Base-by-base conservation (phyloP, 2,113 vertebrate genomes). In the Corythornis vintsioides region DNA sequence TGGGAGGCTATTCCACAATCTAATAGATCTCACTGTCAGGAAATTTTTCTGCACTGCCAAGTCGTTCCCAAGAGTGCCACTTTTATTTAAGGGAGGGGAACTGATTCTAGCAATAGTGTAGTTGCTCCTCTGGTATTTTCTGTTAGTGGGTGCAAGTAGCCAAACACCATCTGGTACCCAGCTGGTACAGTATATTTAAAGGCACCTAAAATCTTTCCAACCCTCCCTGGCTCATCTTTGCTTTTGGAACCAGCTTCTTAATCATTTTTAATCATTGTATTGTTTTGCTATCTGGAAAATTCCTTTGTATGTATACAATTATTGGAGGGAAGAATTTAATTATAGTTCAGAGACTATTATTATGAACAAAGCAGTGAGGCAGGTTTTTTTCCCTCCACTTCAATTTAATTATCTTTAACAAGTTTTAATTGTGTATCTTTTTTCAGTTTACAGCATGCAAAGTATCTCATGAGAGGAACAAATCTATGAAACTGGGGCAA, bases 281-380 rank as follows among this genome's bases (percentile, higher is more conserved):
- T 97, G 94, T 95, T 97, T 96, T 95, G 86, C 72, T 97, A 95
- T 96, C 96, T 96, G 92, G 73, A 97, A 96, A 93, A 95, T 92
- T 96, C 92, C 60, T 96, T 96, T 96, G 85, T 97, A 95, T 95
- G 70, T 95, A 94, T 96, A 97, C 91, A 96, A 93, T 96, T 96
- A 97, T 97, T 96, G 93, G 96, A 96, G 96, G 86, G 92, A 97
- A 97, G 89, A 95, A 94, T 96, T 97, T 97, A 96, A 96, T 97
- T 97, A 97, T 95, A 88, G 95, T 95, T 96, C 93, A 93, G 95
- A 95, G 94, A 94, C 91, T 95, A 96, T 90, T 94, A 96, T 94
- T 92, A 94, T 70, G 94, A 97, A 96, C 96, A 96, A 97, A 97
- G 90, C 84, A 95, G 61, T 70, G 69, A 89, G 73, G 85, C 86